These are phyloP conservation scores for Mergus octosetaceus DNA, from an alignment of 2,797 vertebrate genomes.

Conservation along the genomic window DNA sequence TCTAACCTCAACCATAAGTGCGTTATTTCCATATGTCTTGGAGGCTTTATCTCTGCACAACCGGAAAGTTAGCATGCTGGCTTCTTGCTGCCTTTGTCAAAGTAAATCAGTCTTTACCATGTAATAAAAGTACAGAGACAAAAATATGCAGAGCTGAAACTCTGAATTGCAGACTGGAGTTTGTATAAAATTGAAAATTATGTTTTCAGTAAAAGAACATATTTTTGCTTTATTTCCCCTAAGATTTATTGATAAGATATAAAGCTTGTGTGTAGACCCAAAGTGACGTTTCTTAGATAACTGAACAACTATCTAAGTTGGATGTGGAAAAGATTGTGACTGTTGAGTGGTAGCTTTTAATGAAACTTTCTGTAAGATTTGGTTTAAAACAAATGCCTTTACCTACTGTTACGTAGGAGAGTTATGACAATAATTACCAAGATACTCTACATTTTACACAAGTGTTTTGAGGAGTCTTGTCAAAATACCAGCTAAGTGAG, in stretches of 20 bases:
- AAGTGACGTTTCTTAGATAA: not conserved
- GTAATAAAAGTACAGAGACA: not conserved
- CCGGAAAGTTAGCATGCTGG: not conserved
- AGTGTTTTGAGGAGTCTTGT: conserved; percentile 31
- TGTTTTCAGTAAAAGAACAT: not conserved
- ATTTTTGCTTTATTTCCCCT: not conserved
- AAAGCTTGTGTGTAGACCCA: rapidly evolving
- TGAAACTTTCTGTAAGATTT: not conserved
- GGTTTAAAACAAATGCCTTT: conserved; percentile 35
- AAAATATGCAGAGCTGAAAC: not conserved
- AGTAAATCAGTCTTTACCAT: not conserved
- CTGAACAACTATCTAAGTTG: not conserved
- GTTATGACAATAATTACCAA: conserved; percentile 24
- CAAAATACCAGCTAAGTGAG: conserved; percentile 32
- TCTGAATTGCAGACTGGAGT: not conserved
- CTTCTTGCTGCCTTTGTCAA: not conserved
- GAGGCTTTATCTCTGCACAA: not conserved
- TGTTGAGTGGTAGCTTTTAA: not conserved
- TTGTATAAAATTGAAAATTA: not conserved
- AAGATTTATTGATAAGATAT: not conserved
- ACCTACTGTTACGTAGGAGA: conserved; percentile 15
- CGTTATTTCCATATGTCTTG: not conserved
- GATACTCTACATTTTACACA: not conserved
- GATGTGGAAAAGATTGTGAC: not conserved
- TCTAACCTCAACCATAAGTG: not conserved